Percentiles rank a stretch among this genome's conserved stretches.
phyloP scores from a whole-genome alignment of 2,797 vertebrate genomes.

The Lerista edwardsae region DNA sequence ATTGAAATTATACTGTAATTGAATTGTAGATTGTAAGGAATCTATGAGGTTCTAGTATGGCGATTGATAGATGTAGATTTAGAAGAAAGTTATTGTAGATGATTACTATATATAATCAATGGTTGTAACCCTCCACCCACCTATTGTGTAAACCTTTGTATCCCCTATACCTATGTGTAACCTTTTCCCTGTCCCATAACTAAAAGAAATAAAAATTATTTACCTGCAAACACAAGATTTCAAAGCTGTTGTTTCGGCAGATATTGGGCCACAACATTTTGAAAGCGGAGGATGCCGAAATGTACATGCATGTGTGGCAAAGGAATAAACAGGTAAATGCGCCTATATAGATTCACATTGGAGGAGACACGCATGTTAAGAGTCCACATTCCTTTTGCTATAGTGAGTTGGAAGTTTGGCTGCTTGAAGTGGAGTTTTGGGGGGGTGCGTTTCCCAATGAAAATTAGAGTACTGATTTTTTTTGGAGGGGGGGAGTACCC shows the following conservation, averaged over 20 bases:
- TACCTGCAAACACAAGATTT: too few relatives aligned
- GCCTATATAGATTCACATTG: neutral
- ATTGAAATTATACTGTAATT: too few relatives aligned
- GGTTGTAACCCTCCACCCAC: too few relatives aligned
- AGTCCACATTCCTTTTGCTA: neutral
- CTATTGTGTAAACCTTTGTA: too few relatives aligned
- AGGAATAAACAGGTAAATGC: neutral
- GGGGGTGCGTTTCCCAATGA: neutral
- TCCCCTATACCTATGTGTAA: too few relatives aligned
- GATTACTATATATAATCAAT: too few relatives aligned
- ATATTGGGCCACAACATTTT: conserved; percentile 70
- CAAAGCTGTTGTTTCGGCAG: conserved; percentile 76
- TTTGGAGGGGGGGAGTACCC: neutral
- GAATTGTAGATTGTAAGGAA: too few relatives aligned
- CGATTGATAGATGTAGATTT: too few relatives aligned
- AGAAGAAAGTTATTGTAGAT: too few relatives aligned
- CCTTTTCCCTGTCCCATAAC: too few relatives aligned
- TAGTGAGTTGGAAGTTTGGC: neutral
- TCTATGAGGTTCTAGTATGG: too few relatives aligned
- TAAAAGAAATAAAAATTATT: too few relatives aligned
- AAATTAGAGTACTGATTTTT: neutral
- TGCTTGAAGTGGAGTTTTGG: neutral
- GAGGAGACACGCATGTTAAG: neutral
- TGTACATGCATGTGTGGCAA: neutral
- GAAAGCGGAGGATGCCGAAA: neutral